These are phyloP conservation scores for Biston betularia DNA, from an alignment of 2,888 invertebrate species.

Conservation along the genomic window DNA sequence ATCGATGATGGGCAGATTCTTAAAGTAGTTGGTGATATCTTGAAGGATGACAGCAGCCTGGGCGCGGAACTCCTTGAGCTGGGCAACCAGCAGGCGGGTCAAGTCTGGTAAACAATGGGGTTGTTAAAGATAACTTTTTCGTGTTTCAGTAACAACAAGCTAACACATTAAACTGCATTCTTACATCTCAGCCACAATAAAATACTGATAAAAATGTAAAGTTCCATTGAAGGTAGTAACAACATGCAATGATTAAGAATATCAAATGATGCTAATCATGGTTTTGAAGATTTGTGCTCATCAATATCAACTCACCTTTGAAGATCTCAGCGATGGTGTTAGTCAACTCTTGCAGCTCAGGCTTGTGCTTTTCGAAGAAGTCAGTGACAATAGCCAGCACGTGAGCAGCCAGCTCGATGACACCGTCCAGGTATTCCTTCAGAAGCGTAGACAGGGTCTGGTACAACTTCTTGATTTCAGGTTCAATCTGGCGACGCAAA, in stretches of 20 bases:
- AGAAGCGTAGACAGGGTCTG: constrained; percentile 65
- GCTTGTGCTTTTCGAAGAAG: constrained; percentile 88
- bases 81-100: constrained; percentile 71
- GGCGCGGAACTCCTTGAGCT: constrained; percentile 74
- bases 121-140: neutral
- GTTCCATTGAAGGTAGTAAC: too few species aligned
- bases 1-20: constrained; percentile 71
- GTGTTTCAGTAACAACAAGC: neutral
- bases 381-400: constrained; percentile 83
- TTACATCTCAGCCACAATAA: too few species aligned
- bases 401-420: constrained; percentile 79
- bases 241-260: too few species aligned
- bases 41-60: constrained; percentile 61
- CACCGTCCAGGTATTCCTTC: constrained; percentile 71
- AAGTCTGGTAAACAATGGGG: constrained; percentile 59
- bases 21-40: constrained; percentile 70
- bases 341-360: constrained; percentile 87
- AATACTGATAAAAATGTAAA: too few species aligned
- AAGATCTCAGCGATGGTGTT: constrained; percentile 81
- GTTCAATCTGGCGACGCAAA: constrained; percentile 62
- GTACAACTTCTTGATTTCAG: constrained; percentile 69
- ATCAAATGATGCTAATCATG: too few species aligned
- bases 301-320: constrained; percentile 67
- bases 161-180: too few species aligned
- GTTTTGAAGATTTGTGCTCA: too few species aligned